These are phyloP conservation scores for Chaenodraco wilsoni DNA, from an alignment of 2,797 vertebrate genomes.

Conservation along the genomic window DNA sequence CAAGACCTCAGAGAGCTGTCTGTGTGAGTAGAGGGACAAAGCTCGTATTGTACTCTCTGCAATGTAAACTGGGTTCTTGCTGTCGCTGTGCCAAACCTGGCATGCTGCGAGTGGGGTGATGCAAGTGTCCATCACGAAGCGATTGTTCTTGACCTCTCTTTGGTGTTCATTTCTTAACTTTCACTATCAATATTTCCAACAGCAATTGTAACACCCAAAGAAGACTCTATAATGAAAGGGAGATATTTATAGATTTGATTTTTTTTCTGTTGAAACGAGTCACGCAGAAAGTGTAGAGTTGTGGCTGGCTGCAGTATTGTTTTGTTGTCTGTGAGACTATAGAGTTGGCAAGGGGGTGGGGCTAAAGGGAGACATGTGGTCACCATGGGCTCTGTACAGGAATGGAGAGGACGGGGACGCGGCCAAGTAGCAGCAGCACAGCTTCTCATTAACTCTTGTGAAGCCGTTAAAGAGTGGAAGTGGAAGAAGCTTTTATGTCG, in stretches of 20 bases:
- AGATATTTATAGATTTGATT: background rate
- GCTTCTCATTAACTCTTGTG: conserved; percentile 54
- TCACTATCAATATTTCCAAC: conserved; percentile 7
- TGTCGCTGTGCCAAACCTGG: conserved; percentile 64
- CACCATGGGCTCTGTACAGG: conserved; percentile 74
- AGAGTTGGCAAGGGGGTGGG: conserved; percentile 49
- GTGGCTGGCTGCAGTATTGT: conserved; percentile 56
- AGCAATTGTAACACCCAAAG: background rate
- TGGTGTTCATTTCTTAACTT: conserved; percentile 42
- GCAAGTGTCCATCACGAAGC: conserved; percentile 64
- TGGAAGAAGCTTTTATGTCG: conserved; percentile 29
- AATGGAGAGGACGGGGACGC: conserved; percentile 61
- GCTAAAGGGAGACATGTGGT: conserved; percentile 69
- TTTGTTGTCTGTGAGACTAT: conserved; percentile 60
- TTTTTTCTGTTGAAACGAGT: conserved; percentile 40
- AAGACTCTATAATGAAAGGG: background rate
- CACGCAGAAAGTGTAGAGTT: conserved; percentile 32
- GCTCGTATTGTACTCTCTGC: conserved; percentile 63
- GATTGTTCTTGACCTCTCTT: conserved; percentile 64
- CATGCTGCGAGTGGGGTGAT: conserved; percentile 58
- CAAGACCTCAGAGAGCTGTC: conserved; percentile 52
- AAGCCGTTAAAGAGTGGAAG: conserved; percentile 21
- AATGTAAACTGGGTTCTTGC: conserved; percentile 59
- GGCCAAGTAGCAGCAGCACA: conserved; percentile 59
- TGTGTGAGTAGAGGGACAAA: conserved; percentile 66